Percentiles rank a stretch among this genome's conserved stretches.
These are phyloP conservation scores for Thaumetopoea pityocampa DNA, from an alignment of 1,140 invertebrate species.

Conservation along the genomic window DNA sequence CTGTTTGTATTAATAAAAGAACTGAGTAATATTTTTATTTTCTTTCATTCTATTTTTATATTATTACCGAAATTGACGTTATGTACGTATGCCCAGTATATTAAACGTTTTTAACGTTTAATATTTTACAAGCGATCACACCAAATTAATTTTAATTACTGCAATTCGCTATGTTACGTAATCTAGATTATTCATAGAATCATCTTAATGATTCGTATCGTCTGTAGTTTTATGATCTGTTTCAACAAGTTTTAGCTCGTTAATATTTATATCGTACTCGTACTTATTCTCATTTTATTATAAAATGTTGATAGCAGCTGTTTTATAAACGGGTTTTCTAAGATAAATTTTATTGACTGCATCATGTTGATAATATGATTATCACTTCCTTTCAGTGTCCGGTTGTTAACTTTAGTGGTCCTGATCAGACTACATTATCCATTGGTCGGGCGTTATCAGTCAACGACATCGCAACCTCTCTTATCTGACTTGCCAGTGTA, in stretches of 20 bases:
- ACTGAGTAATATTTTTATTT: too few species aligned
- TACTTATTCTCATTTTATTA: too few species aligned
- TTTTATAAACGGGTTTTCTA: too few species aligned
- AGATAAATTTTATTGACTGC: too few species aligned
- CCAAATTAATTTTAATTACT: slow-evolving; percentile 9
- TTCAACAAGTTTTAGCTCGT: too few species aligned
- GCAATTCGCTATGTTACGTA: slow-evolving; percentile 3
- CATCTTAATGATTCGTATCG: background rate
- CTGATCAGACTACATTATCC: too few species aligned
- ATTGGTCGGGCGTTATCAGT: slow-evolving; percentile 11
- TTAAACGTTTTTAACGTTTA: background rate
- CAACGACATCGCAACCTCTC: slow-evolving; percentile 11
- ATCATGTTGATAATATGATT: background rate
- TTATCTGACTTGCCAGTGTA: slow-evolving; percentile 5
- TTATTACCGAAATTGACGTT: background rate
- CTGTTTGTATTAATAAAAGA: too few species aligned
- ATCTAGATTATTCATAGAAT: slow-evolving; percentile 6
- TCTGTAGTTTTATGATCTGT: background rate
- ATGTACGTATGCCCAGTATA: background rate
- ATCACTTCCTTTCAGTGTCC: background rate
- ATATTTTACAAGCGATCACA: slow-evolving; percentile 1
- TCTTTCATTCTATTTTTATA: too few species aligned
- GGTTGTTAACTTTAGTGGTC: background rate
- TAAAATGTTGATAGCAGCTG: too few species aligned
- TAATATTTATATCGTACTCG: too few species aligned